Percentiles rank a stretch among this genome's conserved stretches.
These are phyloP conservation scores for Caenorhabditis uteleia DNA, from an alignment of 2,888 invertebrate species.

Conservation along the genomic window DNA sequence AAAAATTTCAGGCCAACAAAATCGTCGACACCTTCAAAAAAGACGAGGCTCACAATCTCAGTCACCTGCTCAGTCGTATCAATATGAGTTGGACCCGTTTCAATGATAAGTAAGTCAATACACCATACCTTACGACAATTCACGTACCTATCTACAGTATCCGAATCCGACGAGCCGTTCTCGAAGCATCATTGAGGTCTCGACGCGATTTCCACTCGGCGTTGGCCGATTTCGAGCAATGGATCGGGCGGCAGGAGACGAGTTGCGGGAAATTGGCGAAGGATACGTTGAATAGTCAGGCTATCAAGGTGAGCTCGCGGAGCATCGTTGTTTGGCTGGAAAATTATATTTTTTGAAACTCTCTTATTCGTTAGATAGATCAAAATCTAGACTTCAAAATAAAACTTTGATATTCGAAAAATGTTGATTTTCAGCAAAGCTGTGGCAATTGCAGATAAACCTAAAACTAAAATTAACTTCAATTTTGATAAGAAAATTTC, in stretches of 20 bases:
- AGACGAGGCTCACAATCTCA: slow-evolving; percentile 68
- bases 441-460: too few relatives aligned
- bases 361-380: too few relatives aligned
- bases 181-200: slow-evolving; percentile 68
- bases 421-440: too few relatives aligned
- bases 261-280: slow-evolving; percentile 43
- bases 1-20: slow-evolving; percentile 29
- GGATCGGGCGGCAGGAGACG: slow-evolving; percentile 55
- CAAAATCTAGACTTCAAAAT: too few relatives aligned
- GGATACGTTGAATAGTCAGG: slow-evolving; percentile 59
- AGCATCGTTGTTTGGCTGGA: too few relatives aligned
- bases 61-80: slow-evolving; percentile 61
- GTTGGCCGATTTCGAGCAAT: slow-evolving; percentile 64
- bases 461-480: too few relatives aligned
- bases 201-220: slow-evolving; percentile 68
- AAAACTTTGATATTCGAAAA: too few relatives aligned
- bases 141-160: too few relatives aligned
- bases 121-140: too few relatives aligned
- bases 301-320: too few relatives aligned
- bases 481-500: too few relatives aligned
- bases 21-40: slow-evolving; percentile 54
- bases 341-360: too few relatives aligned
- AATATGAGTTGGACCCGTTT: slow-evolving; percentile 70
- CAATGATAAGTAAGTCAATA: slow-evolving; percentile 65
- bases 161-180: slow-evolving; percentile 65